Evolutionary conservation across 2,113 vertebrate species (phyloP).

Genomic region (Caranx melampygus): DNA sequence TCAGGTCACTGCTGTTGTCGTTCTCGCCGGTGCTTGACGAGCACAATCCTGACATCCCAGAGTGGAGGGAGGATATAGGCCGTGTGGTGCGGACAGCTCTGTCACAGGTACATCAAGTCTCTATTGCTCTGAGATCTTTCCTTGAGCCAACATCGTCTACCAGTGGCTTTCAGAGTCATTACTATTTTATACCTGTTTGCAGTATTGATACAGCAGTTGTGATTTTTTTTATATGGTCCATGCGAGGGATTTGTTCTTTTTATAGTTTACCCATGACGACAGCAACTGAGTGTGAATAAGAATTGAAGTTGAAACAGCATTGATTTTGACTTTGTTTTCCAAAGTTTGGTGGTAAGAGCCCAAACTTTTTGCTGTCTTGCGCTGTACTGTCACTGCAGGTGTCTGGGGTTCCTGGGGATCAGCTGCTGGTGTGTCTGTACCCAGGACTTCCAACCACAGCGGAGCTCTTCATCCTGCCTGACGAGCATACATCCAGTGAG

Average conservation of each 20-base stretch:
- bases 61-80: conserved; percentile 95
- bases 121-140: conserved; percentile 52
- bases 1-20: conserved; percentile 93
- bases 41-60: conserved; percentile 95
- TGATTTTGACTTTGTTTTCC: background rate
- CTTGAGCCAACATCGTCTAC: conserved; percentile 29
- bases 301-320: background rate
- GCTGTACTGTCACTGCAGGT: conserved; percentile 80
- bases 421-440: conserved; percentile 92
- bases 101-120: conserved; percentile 85
- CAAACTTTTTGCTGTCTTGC: conserved; percentile 2
- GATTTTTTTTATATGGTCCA: conserved; percentile 37
- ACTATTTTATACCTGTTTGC: conserved; percentile 67
- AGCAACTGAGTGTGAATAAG: conserved; percentile 10
- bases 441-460: conserved; percentile 93
- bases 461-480: conserved; percentile 93
- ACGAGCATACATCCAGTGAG: conserved; percentile 69
- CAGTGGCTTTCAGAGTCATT: conserved; percentile 60
- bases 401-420: conserved; percentile 89
- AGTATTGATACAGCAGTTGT: conserved; percentile 39
- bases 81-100: conserved; percentile 92
- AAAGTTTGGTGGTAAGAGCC: conserved; percentile 4
- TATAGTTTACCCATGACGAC: conserved; percentile 39
- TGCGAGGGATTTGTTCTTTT: conserved; percentile 17
- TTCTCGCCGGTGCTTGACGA: conserved; percentile 96